These are phyloP conservation scores for Pelobates fuscus DNA, from an alignment of 2,113 vertebrate genomes.

Conservation along the genomic window DNA sequence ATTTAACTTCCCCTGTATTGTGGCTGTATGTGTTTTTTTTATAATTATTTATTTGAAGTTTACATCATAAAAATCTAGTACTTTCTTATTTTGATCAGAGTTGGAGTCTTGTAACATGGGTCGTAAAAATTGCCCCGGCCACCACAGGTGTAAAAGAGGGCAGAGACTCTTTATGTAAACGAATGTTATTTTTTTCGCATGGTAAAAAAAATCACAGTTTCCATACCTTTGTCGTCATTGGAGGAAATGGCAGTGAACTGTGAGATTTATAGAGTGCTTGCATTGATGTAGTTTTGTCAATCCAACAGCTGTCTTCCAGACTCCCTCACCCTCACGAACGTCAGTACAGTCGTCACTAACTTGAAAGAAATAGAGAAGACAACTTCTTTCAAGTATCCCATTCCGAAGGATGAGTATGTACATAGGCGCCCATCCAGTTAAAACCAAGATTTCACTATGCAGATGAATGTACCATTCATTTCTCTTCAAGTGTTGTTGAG, in stretches of 20 bases:
- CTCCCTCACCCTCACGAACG: slow-evolving; percentile 3
- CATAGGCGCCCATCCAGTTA: slow-evolving; percentile 50
- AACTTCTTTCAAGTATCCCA: slow-evolving; percentile 47
- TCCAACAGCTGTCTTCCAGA: slow-evolving; percentile 49
- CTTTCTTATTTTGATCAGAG: slow-evolving; percentile 48
- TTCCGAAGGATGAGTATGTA: slow-evolving; percentile 49
- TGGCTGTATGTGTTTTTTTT: too few species aligned
- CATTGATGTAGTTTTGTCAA: slow-evolving; percentile 46
- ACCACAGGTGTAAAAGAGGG: slow-evolving; percentile 49
- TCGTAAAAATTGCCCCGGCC: slow-evolving; percentile 55
- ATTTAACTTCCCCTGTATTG: too few species aligned
- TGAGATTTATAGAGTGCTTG: slow-evolving; percentile 48
- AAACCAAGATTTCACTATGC: slow-evolving; percentile 51
- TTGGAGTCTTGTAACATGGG: slow-evolving; percentile 53
- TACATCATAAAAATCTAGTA: slow-evolving; percentile 7
- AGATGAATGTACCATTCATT: slow-evolving; percentile 43
- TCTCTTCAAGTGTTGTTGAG: slow-evolving; percentile 42
- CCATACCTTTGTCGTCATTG: slow-evolving; percentile 47
- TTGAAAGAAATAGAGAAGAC: slow-evolving; percentile 57
- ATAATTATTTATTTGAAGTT: slow-evolving; percentile 5
- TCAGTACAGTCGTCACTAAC: slow-evolving; percentile 39
- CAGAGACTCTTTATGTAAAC: slow-evolving; percentile 26
- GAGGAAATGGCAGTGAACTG: slow-evolving; percentile 37
- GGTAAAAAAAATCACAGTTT: slow-evolving; percentile 52
- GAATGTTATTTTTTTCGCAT: slow-evolving; percentile 51